Percentiles rank a stretch among this genome's conserved stretches.
Conservation (phyloP, 2,113 vertebrate genomes). For the Xiphophorus maculatus region DNA sequence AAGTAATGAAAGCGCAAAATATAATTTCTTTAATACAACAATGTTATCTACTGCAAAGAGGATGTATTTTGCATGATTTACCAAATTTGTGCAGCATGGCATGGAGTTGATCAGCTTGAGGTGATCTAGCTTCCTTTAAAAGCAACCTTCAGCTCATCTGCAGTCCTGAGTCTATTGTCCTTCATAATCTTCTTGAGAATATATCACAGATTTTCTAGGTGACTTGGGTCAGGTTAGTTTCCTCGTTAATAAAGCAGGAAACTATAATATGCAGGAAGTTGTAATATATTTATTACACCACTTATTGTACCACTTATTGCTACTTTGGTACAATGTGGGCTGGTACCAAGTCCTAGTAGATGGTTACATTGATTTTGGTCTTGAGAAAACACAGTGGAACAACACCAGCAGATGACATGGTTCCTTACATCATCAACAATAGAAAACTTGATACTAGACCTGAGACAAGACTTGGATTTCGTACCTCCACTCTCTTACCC, state of each 20-base stretch:
- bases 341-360: background rate
- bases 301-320: too few relatives aligned
- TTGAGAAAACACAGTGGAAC: background rate
- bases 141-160: background rate
- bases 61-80: background rate
- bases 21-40: too few relatives aligned
- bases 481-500: background rate
- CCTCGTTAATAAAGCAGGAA: too few relatives aligned
- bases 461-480: background rate
- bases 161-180: too few relatives aligned
- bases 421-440: background rate
- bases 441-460: background rate
- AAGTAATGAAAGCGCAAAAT: constrained; percentile 41
- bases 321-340: too few relatives aligned
- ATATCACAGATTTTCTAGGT: background rate
- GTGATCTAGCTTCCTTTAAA: background rate
- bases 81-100: background rate
- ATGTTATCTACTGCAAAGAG: too few relatives aligned
- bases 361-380: background rate
- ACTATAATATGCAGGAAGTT: too few relatives aligned
- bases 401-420: background rate
- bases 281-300: too few relatives aligned
- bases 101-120: background rate
- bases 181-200: too few relatives aligned
- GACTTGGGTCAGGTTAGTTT: background rate